Percentiles rank a stretch among this genome's conserved stretches.
Conservation (phyloP, 1,140 invertebrate genomes). For the Tribolium castaneum region DNA sequence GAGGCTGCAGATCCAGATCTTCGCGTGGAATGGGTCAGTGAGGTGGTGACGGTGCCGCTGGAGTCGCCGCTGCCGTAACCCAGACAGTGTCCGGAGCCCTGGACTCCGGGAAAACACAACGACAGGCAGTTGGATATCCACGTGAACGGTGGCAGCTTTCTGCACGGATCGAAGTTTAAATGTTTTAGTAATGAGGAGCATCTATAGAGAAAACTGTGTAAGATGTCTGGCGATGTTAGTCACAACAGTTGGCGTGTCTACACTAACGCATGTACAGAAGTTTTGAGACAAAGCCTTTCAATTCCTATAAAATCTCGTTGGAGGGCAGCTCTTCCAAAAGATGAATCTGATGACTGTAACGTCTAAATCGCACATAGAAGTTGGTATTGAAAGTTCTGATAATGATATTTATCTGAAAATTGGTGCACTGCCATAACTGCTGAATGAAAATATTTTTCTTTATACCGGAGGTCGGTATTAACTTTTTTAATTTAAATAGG, state of each 20-base stretch:
- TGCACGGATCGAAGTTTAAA: conserved; percentile 56
- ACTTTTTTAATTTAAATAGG: no score
- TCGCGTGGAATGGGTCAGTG: conserved; percentile 59
- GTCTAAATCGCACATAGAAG: no score
- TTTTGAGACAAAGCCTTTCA: neutral
- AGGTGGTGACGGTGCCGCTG: conserved; percentile 60
- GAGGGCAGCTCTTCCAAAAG: no score
- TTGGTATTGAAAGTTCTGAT: no score
- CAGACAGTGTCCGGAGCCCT: conserved; percentile 55
- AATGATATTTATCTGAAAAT: no score
- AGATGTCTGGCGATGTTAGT: conserved; percentile 28
- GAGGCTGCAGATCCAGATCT: conserved; percentile 58
- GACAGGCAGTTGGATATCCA: conserved; percentile 60
- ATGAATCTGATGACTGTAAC: no score
- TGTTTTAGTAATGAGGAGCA: conserved; percentile 54
- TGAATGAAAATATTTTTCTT: no score
- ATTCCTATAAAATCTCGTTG: no score
- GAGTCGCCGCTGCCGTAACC: conserved; percentile 57
- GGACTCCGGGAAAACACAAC: conserved; percentile 58
- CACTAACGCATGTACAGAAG: neutral
- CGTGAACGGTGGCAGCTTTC: conserved; percentile 61
- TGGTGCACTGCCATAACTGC: no score
- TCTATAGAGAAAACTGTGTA: conserved; percentile 47
- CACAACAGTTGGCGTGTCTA: neutral
- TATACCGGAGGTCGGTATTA: no score